Base-by-base conservation (phyloP, 2,888 invertebrate species). In the Nomada ferruginata region DNA sequence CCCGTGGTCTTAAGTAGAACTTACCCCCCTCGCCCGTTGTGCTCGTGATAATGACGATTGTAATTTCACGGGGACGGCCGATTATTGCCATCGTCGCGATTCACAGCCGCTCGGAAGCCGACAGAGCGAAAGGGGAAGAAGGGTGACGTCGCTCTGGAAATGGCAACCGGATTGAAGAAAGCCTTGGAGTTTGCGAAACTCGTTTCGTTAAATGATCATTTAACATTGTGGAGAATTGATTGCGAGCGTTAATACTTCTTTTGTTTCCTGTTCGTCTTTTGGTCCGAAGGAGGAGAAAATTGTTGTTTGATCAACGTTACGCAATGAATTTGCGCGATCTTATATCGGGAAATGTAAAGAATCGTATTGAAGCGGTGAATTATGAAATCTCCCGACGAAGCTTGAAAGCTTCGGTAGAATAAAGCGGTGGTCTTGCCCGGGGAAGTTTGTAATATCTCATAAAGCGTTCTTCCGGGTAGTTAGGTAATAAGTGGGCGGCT, bases 391-490 rank as follows among this genome's bases (percentile, higher is more conserved):
- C 0, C 11, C 3, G 18, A 44, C n/a, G 42, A 23, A 55, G 55
- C 23, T 23, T 55, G 20, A 61, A 61, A 55, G 55, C 23, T 15
- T 55, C 20, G 55, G 55, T 23, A 26, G 3, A 44, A 60, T 36
- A 36, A 60, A 60, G 59, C 29, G 18, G 4, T 0, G 7, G 29
- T 10, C 57, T 57, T 26, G n/a, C 23, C 10, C 36, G 36, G 29
- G 65, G 11, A 65, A 68, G 15, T 68, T 68, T 42, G 42, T 15
- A 55, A 68, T 68, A 68, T 55, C 42, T 68, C 23, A 55, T 68
- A 55, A 23, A 68, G 36, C 65, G 65, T 29, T 18, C 55, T 55
- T 55, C 44, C 18, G 36, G 53, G 23, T 20, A 68, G 55, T 68
- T 68, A 20, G 23, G 36, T 68, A 55, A 68, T 20, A 53, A 68